Base-by-base conservation (phyloP, 2,113 vertebrate genomes). In the mouse (Mus musculus) region DNA sequence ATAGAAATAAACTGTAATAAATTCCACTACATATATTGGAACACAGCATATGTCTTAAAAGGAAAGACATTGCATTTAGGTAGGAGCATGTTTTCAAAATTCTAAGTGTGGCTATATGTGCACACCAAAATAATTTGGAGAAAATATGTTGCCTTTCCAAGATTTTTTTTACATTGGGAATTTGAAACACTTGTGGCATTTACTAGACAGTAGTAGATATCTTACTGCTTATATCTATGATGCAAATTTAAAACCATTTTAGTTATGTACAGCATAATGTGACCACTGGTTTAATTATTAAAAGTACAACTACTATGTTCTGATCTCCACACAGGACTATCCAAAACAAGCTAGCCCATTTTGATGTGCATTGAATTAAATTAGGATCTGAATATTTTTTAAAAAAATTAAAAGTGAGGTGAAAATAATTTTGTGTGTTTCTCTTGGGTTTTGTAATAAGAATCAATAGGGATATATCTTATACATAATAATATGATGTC, bases 321-420 rank as follows among this genome's bases (percentile, higher is more conserved):
- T 96, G 59, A 26, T 89, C 16, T 93, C 91, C 9, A 56, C 42
- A 42, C 10, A 78, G 8, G 12, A 84, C 80, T 65, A 52, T 88
- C 33, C 17, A 82, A 93, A 86, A 36, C 28, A 91, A 91, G 75
- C 8, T 92, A 42, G 63, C 61, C 22, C 56, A 89, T 42, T 49
- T 73, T 95, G 10, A 39, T 93, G 13, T 59, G 4, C 67, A 49
- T 69, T 52, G 59, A 93, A 61, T 89, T 94, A 65, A 93, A 72
- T 52, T 22, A 42, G n/a, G 14, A 2, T 69, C 19, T n/a, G 30
- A 65, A 93, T 1, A 19, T 36, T 71, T 39, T 8, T 61, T 39
- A 73, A 9, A 88, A 88, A 87, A 97, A 10, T 42, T 87, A 46
- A 81, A 91, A 46, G 9, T 59, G 81, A 42, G 8, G 30, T 91